Evolutionary conservation across 2,113 vertebrate genomes (phyloP).

Genomic region (Cephalophus harveyi): DNA sequence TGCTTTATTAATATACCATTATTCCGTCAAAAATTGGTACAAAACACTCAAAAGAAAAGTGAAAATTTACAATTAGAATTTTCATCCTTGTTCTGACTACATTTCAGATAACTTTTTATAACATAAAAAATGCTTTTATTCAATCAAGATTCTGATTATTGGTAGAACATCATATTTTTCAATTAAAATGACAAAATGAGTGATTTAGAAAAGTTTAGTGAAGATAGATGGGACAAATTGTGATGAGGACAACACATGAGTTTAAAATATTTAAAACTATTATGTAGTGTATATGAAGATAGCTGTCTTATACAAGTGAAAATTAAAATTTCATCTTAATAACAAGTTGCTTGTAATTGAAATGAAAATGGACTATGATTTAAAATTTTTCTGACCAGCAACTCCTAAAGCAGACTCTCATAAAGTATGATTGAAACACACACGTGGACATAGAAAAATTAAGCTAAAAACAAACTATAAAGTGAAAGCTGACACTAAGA

Average conservation of each 20-base stretch:
- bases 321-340: conserved; percentile 17
- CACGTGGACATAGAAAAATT: background rate
- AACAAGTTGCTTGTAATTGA: conserved; percentile 32
- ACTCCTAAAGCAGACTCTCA: background rate
- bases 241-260: background rate
- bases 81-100: background rate
- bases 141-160: background rate
- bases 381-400: conserved; percentile 1
- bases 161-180: background rate
- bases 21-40: background rate
- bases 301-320: background rate
- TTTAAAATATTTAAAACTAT: conserved; percentile 27
- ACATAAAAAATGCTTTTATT: background rate
- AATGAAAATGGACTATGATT: conserved; percentile 21
- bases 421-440: background rate
- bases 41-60: background rate
- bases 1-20: background rate
- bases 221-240: background rate
- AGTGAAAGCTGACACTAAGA: background rate
- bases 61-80: background rate
- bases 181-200: conserved; percentile 21
- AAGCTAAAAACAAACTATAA: background rate
- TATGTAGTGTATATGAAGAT: background rate
- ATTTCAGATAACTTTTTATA: background rate
- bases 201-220: background rate